Base-by-base conservation (phyloP, 2,888 invertebrate genomes). In the Xanthia icteritia region DNA sequence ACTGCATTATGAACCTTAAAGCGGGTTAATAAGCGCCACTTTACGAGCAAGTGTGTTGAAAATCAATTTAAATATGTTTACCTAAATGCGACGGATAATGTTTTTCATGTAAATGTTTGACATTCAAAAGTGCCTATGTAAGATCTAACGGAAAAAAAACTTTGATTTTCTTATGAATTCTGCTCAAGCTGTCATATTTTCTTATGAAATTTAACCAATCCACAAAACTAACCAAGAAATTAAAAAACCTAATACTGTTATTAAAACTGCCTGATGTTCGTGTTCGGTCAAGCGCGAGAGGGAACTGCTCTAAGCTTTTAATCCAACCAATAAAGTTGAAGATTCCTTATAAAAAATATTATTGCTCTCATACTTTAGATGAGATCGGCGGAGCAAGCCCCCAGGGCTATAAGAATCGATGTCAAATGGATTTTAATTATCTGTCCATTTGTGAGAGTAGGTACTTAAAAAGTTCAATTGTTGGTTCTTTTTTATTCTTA, bases 261-360 rank as follows among this genome's bases (percentile, higher is more conserved):
- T 76, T 77, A 83, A 82, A 85, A 85, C 77, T 75, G 60, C 27
- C 36, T 66, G 76, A 87, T 81, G 83, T 78, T 87, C 77, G 65
- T 67, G 79, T 82, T 82, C 86, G 73, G 77, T 76, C 79, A 83
- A 79, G 63, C 75, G 67, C 11, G 23, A 72, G 64, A 65, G 11
- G 48, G 65, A 80, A 79, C 65, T 72, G 63, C 86, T 86, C 79
- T 82, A 89, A 90, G 90, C 92, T 92, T 92, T 93, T 92, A 92
- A 93, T 93, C 92, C 90, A 83, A 86, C 89, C 90, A 91, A 92
- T 92, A 92, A 92, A 92, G 81, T 91, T 90, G 85, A 88, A 89
- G 91, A 91, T 90, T 75, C 76, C 77, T 81, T 89, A 89, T 91
- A 91, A 92, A 93, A 93, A 92, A 90, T 89, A 90, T 91, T 90